These are phyloP conservation scores for Rhagium mordax DNA, from an alignment of 2,888 invertebrate genomes.

Conservation along the genomic window DNA sequence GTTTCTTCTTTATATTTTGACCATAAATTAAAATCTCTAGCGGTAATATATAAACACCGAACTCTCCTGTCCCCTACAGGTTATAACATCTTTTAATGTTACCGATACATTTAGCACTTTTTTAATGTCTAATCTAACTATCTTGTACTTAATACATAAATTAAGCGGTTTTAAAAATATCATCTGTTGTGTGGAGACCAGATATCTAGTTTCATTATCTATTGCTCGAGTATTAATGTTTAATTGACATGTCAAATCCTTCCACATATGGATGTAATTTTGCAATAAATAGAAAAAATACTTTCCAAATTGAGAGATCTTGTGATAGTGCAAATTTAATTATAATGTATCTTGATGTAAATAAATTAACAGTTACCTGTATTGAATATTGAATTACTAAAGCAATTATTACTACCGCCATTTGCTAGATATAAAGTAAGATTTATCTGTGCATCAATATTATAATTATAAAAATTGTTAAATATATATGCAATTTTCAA, in stretches of 20 bases:
- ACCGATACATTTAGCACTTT: conserved; percentile 13
- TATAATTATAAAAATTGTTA: no score
- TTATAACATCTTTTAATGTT: conserved; percentile 5
- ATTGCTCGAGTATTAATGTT: neutral
- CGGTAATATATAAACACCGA: conserved; percentile 6
- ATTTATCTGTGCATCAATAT: no score
- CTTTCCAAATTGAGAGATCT: no score
- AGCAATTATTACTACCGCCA: no score
- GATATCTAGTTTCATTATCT: neutral
- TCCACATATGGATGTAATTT: neutral
- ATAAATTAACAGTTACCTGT: no score
- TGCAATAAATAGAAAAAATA: neutral
- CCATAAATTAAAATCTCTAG: neutral
- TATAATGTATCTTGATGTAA: no score
- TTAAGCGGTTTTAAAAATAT: neutral
- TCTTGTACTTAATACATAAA: conserved; percentile 6
- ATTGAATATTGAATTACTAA: no score
- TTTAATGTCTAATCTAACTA: conserved; percentile 3
- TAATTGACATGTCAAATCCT: neutral
- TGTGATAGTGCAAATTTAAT: no score
- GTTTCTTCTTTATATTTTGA: neutral
- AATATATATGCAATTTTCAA: no score
- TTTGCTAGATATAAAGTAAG: no score
- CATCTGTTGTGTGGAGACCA: neutral
- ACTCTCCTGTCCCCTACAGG: conserved; percentile 4